Conservation (phyloP, 2,888 invertebrate species). For the Ramazzottius varieornatus region DNA sequence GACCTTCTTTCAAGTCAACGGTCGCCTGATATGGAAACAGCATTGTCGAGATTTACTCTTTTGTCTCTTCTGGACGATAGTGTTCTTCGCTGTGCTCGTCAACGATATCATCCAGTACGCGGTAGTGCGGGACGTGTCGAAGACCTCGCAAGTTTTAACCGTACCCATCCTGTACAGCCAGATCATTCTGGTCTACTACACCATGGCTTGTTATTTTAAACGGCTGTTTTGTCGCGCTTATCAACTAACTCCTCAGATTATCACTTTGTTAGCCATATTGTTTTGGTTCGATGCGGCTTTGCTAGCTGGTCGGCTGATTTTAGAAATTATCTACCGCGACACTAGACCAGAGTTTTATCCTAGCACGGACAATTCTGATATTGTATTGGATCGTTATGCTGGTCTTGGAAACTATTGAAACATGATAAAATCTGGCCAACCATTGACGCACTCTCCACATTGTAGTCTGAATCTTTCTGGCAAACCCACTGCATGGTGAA, state of each 20-base stretch:
- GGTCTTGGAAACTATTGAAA: not conserved
- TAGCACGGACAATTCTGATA: not conserved
- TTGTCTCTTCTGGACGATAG: not conserved
- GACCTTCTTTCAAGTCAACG: too few relatives aligned
- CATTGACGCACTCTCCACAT: too few relatives aligned
- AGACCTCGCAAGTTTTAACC: not conserved
- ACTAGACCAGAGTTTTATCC: not conserved
- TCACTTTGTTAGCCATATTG: not conserved
- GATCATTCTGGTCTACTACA: slow-evolving; percentile 2
- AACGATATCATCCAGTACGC: not conserved
- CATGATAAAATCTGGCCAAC: too few relatives aligned
- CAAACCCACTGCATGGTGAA: too few relatives aligned
- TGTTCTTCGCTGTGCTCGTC: not conserved
- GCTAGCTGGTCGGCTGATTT: not conserved
- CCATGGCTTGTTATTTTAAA: not conserved
- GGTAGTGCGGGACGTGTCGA: not conserved
- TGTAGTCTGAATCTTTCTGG: too few relatives aligned
- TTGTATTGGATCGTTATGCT: not conserved
- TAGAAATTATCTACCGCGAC: not conserved
- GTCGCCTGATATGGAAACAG: not conserved
- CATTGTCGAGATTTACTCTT: not conserved
- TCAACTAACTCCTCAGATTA: not conserved
- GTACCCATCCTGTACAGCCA: not conserved
- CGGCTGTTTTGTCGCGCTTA: not conserved
- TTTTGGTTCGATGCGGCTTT: not conserved